Base-by-base conservation (phyloP, 2,888 invertebrate species). In the Onchidella celtica region DNA sequence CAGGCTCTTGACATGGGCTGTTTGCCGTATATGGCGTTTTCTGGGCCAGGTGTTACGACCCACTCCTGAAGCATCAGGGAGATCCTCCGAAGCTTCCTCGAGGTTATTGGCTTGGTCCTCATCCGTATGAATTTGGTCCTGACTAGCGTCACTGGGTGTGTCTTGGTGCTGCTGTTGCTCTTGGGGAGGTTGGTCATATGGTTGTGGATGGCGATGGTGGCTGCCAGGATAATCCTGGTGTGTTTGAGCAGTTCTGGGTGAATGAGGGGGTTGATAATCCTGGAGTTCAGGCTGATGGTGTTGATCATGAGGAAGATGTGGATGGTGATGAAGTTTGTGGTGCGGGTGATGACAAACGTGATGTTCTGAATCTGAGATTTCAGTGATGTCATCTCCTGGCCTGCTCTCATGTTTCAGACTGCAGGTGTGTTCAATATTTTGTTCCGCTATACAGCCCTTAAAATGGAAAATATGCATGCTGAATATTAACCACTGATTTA, bases 391-490 rank as follows among this genome's bases (percentile, higher is more conserved):
- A 17, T 63, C 36, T 0, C 36, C n/a, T 29, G 70, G 27, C 47
- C 76, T 66, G 73, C 9, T 24, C 21, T 82, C 78, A 0, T 69
- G 34, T 14, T 85, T 83, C 34, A 83, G 72, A 55, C 79, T 87
- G 86, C 92, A 91, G 0, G 91, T 90, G 82, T 91, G 92, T 40
- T 88, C 87, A 47, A 91, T 88, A 66, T 87, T 86, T 85, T 92
- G 92, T 82, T 92, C 91, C 2, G 88, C 90, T 21, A 91, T 91
- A 83, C 92, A 92, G 24, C 92, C 92, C 92, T 92, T 86, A n/a
- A 14, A 11, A 38, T 1, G 61, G 29, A 61, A 36, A 66, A n/a
- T n/a, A 6, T n/a, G n/a, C n/a, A n/a, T n/a, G n/a, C n/a, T 14
- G 17, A 55, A 55, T 55, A 55, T 55, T 14, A 55, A 55, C 9